These are phyloP conservation scores for Streptopelia turtur DNA, from an alignment of 2,797 vertebrate species.

Conservation along the genomic window DNA sequence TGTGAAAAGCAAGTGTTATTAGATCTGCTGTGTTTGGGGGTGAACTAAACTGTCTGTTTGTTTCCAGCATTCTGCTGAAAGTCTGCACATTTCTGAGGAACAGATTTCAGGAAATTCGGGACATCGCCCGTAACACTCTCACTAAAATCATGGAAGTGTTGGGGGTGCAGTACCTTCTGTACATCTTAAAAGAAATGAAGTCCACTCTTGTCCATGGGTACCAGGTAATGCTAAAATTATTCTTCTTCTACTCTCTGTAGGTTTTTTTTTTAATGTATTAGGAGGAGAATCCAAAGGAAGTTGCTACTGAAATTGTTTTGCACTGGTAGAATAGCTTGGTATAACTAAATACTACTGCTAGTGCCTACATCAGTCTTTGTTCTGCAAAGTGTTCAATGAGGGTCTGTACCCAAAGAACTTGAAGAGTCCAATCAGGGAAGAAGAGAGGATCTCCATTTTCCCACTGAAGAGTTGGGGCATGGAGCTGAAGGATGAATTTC, in stretches of 20 bases:
- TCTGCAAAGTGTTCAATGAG: background rate
- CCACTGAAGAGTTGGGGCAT: background rate
- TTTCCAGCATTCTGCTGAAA: conserved; percentile 90
- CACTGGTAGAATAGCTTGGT: background rate
- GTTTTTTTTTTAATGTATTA: background rate
- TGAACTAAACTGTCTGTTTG: background rate
- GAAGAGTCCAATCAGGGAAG: background rate
- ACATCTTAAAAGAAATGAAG: conserved; percentile 92
- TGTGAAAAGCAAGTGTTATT: background rate
- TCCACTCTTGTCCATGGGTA: conserved; percentile 91
- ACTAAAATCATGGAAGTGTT: conserved; percentile 91
- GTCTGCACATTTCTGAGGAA: conserved; percentile 92
- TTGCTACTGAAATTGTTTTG: background rate
- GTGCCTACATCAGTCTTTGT: background rate
- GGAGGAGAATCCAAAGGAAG: background rate
- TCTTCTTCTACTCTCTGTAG: background rate
- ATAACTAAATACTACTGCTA: background rate
- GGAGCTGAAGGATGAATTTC: background rate
- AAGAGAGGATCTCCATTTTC: background rate
- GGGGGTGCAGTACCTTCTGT: conserved; percentile 89
- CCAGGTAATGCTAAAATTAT: conserved; percentile 82
- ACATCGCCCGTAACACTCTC: conserved; percentile 90
- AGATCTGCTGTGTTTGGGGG: background rate
- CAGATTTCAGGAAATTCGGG: conserved; percentile 94
- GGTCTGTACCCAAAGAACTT: background rate